Evolutionary conservation across 2,888 invertebrate genomes (phyloP).

Genomic region (Epiblema foenella): DNA sequence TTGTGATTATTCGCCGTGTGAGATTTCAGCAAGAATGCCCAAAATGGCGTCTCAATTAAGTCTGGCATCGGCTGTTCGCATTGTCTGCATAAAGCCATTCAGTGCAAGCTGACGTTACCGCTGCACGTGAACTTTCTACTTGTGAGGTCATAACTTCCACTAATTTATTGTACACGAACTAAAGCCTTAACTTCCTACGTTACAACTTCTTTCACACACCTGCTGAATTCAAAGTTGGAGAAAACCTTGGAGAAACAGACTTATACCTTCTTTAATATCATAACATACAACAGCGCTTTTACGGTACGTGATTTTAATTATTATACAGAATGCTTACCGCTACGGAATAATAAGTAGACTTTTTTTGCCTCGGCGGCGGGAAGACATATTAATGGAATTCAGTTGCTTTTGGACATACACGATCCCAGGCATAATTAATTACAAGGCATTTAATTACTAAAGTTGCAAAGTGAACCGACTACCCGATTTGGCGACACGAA

Average conservation of each 20-base stretch:
- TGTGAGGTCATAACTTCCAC: conserved; percentile 65
- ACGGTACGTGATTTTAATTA: conserved; percentile 39
- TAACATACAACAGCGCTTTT: conserved; percentile 22
- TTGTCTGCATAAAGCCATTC: conserved; percentile 63
- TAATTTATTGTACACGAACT: conserved; percentile 65
- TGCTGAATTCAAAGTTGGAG: conserved; percentile 42
- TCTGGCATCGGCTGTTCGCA: conserved; percentile 58
- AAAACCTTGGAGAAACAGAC: conserved; percentile 7
- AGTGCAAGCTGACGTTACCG: conserved; percentile 53
- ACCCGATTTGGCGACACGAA: conserved; percentile 21
- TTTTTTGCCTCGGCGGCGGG: conserved; percentile 23
- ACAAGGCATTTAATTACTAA: conserved; percentile 56
- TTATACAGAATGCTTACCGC: conserved; percentile 28
- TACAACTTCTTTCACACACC: conserved; percentile 66
- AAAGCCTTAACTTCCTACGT: conserved; percentile 57
- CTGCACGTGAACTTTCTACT: conserved; percentile 63
- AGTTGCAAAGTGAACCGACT: conserved; percentile 16
- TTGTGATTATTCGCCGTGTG: conserved; percentile 55
- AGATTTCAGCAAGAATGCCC: conserved; percentile 59
- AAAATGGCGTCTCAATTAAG: conserved; percentile 67
- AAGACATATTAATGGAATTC: conserved; percentile 32
- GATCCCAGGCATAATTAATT: conserved; percentile 68
- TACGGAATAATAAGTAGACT: conserved; percentile 31
- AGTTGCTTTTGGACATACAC: conserved; percentile 59
- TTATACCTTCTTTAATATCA: conserved; percentile 17